Evolutionary conservation across 2,797 vertebrate genomes (phyloP).

Genomic region (Danio albolineatus): DNA sequence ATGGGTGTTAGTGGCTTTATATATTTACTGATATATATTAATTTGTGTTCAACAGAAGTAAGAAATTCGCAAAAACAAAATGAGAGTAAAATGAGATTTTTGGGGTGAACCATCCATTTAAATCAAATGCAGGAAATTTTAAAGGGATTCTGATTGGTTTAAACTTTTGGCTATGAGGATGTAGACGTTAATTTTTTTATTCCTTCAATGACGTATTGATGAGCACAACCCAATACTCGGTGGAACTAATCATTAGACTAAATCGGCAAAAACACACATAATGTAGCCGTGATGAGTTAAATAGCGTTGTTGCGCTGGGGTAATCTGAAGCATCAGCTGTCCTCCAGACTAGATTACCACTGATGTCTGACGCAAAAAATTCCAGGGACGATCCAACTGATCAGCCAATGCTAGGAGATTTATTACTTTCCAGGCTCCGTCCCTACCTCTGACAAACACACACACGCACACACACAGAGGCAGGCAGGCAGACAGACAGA

Average conservation of each 20-base stretch:
- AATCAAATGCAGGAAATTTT: too few relatives aligned
- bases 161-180: too few relatives aligned
- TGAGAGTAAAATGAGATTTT: too few relatives aligned
- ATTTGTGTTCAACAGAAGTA: too few relatives aligned
- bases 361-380: slow-evolving; percentile 22
- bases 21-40: too few relatives aligned
- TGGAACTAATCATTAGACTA: not conserved
- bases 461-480: slow-evolving; percentile 5
- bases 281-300: slow-evolving; percentile 3
- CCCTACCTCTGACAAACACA: slow-evolving; percentile 19
- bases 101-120: too few relatives aligned
- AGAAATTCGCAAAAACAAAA: too few relatives aligned
- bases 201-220: not conserved
- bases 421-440: slow-evolving; percentile 22
- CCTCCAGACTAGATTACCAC: slow-evolving; percentile 30
- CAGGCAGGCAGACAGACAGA: not conserved
- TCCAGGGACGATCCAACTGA: slow-evolving; percentile 45
- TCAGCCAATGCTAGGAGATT: slow-evolving; percentile 13
- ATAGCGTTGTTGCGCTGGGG: not conserved
- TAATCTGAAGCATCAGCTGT: slow-evolving; percentile 29
- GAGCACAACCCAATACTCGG: not conserved
- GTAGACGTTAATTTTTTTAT: not conserved
- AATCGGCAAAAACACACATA: not conserved
- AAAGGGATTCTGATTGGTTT: too few relatives aligned
- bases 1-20: too few relatives aligned